Base-by-base conservation (phyloP, 92 coral and sea anemone genomes). In the Phenganax stokvisi region DNA sequence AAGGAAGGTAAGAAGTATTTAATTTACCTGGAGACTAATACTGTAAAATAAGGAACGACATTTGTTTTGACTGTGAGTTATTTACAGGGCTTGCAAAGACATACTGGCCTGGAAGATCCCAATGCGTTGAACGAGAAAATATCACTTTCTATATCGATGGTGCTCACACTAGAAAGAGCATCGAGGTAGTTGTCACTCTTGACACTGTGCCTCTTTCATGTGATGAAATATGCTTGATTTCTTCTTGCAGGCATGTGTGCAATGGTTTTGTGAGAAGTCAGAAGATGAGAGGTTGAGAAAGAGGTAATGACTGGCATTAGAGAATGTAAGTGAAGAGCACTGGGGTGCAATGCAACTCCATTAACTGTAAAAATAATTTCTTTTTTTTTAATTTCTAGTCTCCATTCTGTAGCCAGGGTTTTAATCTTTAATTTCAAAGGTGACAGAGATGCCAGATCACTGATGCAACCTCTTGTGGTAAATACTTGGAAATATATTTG, bases 351-450 rank as follows among this genome's bases (percentile, higher is more conserved):
- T 37, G 47, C 47, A 37, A 37, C 47, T 37, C 47, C 2, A 5
- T 37, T 5, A 37, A 0, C 5, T 37, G 47, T 37, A 11, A 65
- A 65, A 11, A 11, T 1, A 73, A 7, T 13, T 52, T 54, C 11
- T n/a, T 8, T 57, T 57, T 25, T 12, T n/a, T 63, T 62, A 57
- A 20, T 20, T 20, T 76, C 7, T 79, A 79, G 83, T 47, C 60
- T 47, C 44, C 47, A 79, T 31, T 47, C 37, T 29, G 90, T 92
- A 27, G 89, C 87, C n/a, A 91, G 92, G 71, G 88, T 92, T 25
- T 78, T 96, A 75, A 82, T 96, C 82, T 96, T 96, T 79, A 96
- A 96, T 75, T 82, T 92, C 74, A 96, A 97, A 61, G 99, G 99
- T 52, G 90, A 81, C 58, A 84, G 97, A 55, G 97, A 96, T 64